phyloP scores from a whole-genome alignment of 2,888 invertebrate genomes.

The Conops quadrifasciatus region DNA sequence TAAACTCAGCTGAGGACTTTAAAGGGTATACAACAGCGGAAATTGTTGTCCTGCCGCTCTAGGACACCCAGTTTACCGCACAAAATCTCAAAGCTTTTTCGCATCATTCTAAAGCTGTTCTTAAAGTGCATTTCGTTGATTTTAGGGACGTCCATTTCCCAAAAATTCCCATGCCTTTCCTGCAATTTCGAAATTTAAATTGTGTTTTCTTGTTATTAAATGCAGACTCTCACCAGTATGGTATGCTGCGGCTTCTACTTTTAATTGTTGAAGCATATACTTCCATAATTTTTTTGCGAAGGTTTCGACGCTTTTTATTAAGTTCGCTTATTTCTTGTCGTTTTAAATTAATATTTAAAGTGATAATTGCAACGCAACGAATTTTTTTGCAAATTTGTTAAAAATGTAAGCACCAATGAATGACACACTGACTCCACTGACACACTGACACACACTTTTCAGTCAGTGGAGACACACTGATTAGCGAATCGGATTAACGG shows the following conservation, averaged over 20 bases:
- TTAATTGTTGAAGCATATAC: neutral
- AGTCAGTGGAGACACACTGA: no score
- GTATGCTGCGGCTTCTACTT: neutral
- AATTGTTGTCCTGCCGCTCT: neutral
- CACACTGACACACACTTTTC: no score
- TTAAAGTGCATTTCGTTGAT: neutral
- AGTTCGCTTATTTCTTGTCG: no score
- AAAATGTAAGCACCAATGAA: no score
- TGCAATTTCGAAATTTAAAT: neutral
- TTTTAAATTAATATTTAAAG: no score
- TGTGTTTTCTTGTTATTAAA: neutral
- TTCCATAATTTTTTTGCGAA: neutral
- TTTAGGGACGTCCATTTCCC: slow-evolving; percentile 5
- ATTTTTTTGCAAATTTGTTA: no score
- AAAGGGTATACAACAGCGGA: neutral
- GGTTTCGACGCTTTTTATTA: no score
- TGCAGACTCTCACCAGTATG: slow-evolving; percentile 1
- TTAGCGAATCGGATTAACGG: no score
- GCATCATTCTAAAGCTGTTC: neutral
- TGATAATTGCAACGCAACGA: no score
- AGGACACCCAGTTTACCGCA: neutral
- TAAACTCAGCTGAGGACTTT: neutral
- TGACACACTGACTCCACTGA: no score
- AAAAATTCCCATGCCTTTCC: slow-evolving; percentile 2
- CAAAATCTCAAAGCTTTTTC: slow-evolving; percentile 1